Percentiles rank a stretch among this genome's conserved stretches.
Evolutionary conservation across 2,797 vertebrate species (phyloP).

Genomic region (Coluber constrictor): DNA sequence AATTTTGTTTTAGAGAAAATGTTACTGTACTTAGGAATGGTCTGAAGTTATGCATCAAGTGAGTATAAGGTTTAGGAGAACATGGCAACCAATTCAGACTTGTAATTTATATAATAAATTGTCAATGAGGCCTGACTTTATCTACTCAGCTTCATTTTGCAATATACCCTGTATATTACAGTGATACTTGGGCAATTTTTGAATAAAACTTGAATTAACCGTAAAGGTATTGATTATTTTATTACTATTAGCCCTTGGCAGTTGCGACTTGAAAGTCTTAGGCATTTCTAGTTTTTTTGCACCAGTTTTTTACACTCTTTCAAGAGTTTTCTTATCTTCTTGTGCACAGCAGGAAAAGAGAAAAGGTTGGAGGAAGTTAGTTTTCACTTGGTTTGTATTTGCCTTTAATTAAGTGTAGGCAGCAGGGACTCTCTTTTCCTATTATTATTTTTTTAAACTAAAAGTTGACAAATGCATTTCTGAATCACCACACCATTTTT

Average conservation of each 20-base stretch:
- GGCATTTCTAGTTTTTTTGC: constrained; percentile 37
- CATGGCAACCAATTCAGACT: neutral
- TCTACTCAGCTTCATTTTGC: neutral
- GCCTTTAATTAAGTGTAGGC: constrained; percentile 24
- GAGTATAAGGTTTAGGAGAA: neutral
- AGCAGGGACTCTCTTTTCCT: constrained; percentile 42
- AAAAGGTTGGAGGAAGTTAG: constrained; percentile 64
- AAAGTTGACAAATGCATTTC: constrained; percentile 15
- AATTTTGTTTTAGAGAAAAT: neutral
- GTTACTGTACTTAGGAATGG: neutral
- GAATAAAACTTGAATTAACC: neutral
- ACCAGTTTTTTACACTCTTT: neutral
- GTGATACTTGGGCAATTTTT: neutral
- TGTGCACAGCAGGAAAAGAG: constrained; percentile 64
- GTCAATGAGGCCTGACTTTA: neutral
- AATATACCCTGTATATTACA: neutral
- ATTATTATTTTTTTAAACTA: constrained; percentile 29
- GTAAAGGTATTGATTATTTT: neutral
- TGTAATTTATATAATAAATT: neutral
- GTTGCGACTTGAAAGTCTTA: neutral
- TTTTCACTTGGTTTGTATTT: constrained; percentile 58
- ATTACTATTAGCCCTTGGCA: neutral
- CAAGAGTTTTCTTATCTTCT: constrained; percentile 55
- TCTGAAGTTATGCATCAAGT: neutral
- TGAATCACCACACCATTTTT: neutral